Evolutionary conservation across 1,140 invertebrate species (phyloP).

Genomic region (Laodelphax striatellus): DNA sequence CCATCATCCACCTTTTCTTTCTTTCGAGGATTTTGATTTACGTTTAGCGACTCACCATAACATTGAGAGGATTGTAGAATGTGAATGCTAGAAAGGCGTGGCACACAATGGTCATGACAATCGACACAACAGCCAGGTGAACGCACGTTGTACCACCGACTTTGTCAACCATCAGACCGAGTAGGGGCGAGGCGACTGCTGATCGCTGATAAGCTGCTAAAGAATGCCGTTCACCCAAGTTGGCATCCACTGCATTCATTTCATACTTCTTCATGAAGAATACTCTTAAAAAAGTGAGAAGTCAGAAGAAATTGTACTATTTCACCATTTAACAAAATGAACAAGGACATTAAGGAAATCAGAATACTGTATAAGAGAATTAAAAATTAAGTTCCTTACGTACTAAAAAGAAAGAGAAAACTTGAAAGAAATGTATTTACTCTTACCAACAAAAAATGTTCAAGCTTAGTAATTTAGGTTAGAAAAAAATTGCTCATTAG

Average conservation of each 20-base stretch:
- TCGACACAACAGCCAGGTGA: conserved; percentile 76
- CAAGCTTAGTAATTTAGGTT: too few species aligned
- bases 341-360: too few species aligned
- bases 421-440: too few species aligned
- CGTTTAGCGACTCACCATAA: conserved; percentile 51
- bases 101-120: conserved; percentile 61
- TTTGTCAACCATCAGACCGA: conserved; percentile 84
- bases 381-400: too few species aligned
- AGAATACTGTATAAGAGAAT: too few species aligned
- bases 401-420: too few species aligned
- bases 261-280: conserved; percentile 83
- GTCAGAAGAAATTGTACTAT: too few species aligned
- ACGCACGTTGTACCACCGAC: conserved; percentile 79
- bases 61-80: conserved; percentile 69
- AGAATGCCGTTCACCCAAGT: conserved; percentile 77
- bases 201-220: conserved; percentile 88
- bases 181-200: conserved; percentile 77
- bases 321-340: too few species aligned
- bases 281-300: conserved; percentile 59
- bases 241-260: conserved; percentile 56
- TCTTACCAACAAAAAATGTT: too few species aligned
- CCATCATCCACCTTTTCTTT: too few species aligned
- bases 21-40: not conserved
- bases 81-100: conserved; percentile 84
- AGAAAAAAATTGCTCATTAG: too few species aligned